Conservation (phyloP, 1,140 invertebrate species). For the Dysdera silvatica region DNA sequence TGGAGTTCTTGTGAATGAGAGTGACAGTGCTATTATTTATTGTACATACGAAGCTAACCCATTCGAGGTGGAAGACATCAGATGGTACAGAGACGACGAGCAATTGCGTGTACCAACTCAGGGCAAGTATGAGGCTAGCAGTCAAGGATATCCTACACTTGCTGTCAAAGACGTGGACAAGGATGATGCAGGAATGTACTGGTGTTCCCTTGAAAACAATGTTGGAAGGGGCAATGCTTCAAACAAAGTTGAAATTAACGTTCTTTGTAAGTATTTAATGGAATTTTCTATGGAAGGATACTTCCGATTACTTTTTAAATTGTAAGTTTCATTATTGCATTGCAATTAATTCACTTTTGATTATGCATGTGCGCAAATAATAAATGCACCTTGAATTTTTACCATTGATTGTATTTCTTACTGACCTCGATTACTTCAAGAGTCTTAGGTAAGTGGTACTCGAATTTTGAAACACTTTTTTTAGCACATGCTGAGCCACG, state of each 20-base stretch:
- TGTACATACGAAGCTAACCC: conserved; percentile 37
- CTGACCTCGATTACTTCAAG: no score
- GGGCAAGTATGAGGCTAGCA: conserved; percentile 9
- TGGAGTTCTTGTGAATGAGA: conserved; percentile 34
- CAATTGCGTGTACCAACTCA: conserved; percentile 20
- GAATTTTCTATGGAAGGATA: no score
- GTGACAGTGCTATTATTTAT: conserved; percentile 28
- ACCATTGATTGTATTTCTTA: no score
- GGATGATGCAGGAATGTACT: conserved; percentile 70
- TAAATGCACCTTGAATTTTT: no score
- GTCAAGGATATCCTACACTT: conserved; percentile 42
- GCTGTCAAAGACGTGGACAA: conserved; percentile 66
- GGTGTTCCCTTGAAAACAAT: conserved; percentile 64
- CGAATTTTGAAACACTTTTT: no score
- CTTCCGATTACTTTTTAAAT: no score
- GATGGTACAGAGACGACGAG: conserved; percentile 33
- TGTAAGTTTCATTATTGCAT: no score
- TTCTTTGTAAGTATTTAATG: conserved; percentile 59
- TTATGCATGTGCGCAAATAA: no score
- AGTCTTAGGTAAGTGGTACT: no score
- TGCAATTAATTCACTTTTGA: no score
- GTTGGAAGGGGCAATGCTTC: conserved; percentile 55
- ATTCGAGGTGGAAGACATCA: conserved; percentile 29
- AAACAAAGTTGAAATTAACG: conserved; percentile 30
- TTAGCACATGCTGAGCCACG: no score